phyloP scores from a whole-genome alignment of 2,888 invertebrate species.

The Tachina grossa region DNA sequence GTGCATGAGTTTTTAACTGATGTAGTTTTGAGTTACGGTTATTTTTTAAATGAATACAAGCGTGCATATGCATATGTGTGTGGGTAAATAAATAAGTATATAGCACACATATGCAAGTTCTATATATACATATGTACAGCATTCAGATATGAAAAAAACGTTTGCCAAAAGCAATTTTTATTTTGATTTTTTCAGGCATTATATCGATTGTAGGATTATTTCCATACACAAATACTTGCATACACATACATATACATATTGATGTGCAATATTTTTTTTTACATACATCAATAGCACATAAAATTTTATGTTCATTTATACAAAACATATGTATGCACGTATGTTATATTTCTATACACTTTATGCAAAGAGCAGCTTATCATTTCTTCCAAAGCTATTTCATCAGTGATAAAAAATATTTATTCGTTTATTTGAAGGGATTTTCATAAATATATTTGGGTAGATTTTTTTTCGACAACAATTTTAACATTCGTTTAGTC shows the following conservation, averaged over 20 bases:
- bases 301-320: neutral
- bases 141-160: neutral
- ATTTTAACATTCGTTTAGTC: too few species aligned
- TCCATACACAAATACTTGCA: neutral
- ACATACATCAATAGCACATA: neutral
- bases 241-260: neutral
- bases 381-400: neutral
- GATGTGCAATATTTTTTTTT: neutral
- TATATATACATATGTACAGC: neutral
- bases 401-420: neutral
- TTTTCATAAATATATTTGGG: neutral
- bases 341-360: neutral
- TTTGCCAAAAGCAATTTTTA: constrained; percentile 30
- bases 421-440: neutral
- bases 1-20: constrained; percentile 1
- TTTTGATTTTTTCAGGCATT: constrained; percentile 32
- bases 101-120: neutral
- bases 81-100: neutral
- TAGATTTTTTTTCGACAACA: too few species aligned
- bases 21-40: constrained; percentile 41
- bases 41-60: constrained; percentile 1
- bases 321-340: neutral
- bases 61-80: neutral
- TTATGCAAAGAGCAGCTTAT: neutral
- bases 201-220: constrained; percentile 14